Evolutionary conservation across 2,113 vertebrate genomes (phyloP).

Genomic region (Picathartes gymnocephalus): DNA sequence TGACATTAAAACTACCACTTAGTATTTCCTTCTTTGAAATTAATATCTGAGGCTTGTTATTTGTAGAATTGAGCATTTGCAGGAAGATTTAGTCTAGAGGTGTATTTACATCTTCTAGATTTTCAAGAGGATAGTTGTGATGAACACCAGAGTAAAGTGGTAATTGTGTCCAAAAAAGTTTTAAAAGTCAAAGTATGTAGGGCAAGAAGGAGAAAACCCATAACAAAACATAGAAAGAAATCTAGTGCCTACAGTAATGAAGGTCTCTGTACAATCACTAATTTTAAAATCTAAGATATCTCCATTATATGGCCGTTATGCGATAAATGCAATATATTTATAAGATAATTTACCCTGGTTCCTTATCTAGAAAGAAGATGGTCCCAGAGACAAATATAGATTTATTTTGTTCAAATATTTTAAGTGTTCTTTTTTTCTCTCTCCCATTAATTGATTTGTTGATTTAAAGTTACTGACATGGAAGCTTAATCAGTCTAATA

Average conservation of each 20-base stretch:
- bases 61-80: not conserved
- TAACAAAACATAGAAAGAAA: not conserved
- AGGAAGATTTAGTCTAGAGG: not conserved
- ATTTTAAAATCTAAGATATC: not conserved
- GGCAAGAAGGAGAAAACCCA: not conserved
- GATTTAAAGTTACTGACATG: conserved; percentile 8
- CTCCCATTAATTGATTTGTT: not conserved
- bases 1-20: not conserved
- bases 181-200: not conserved
- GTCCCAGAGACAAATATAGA: not conserved
- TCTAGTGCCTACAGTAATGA: not conserved
- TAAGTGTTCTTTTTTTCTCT: not conserved
- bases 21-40: not conserved
- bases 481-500: conserved; percentile 1
- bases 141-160: not conserved
- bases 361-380: not conserved
- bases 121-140: not conserved
- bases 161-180: not conserved
- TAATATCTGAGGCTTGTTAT: not conserved
- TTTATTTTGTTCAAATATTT: not conserved
- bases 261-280: not conserved
- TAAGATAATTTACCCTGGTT: not conserved
- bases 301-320: not conserved
- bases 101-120: not conserved
- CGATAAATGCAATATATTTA: not conserved